Conservation (phyloP, 1,140 invertebrate genomes). For the Drosophila melanica region DNA sequence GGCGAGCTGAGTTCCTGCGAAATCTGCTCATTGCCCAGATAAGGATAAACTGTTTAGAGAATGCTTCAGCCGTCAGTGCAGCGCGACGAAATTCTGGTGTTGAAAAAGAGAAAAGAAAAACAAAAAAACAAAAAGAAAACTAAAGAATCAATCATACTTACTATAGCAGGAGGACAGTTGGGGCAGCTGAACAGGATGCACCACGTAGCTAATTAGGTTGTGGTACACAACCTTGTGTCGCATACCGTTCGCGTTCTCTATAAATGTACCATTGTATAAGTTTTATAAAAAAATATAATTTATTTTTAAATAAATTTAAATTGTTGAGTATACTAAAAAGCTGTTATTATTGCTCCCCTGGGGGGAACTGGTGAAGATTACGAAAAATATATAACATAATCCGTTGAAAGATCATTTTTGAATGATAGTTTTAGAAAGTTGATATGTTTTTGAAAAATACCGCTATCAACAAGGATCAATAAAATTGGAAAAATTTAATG, state of each 20-base stretch:
- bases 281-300: conserved; percentile 72
- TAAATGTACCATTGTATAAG: conserved; percentile 67
- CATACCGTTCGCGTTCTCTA: conserved; percentile 53
- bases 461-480: too few relatives aligned
- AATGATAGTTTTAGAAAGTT: too few relatives aligned
- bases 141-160: conserved; percentile 78
- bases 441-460: too few relatives aligned
- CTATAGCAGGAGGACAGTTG: conserved; percentile 28
- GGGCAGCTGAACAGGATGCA: conserved; percentile 17
- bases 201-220: conserved; percentile 32
- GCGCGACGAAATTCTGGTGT: conserved; percentile 68
- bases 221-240: conserved; percentile 32
- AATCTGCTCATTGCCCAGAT: conserved; percentile 95
- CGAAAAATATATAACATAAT: too few relatives aligned
- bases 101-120: neutral
- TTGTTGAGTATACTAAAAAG: conserved; percentile 59
- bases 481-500: too few relatives aligned
- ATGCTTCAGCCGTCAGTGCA: conserved; percentile 41
- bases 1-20: conserved; percentile 91
- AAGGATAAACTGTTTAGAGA: conserved; percentile 32
- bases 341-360: too few relatives aligned
- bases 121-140: conserved; percentile 43
- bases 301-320: conserved; percentile 75
- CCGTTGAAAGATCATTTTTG: too few relatives aligned
- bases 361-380: too few relatives aligned